Conservation (phyloP, 2,113 vertebrate species). For the Amblyopsis rosae region DNA sequence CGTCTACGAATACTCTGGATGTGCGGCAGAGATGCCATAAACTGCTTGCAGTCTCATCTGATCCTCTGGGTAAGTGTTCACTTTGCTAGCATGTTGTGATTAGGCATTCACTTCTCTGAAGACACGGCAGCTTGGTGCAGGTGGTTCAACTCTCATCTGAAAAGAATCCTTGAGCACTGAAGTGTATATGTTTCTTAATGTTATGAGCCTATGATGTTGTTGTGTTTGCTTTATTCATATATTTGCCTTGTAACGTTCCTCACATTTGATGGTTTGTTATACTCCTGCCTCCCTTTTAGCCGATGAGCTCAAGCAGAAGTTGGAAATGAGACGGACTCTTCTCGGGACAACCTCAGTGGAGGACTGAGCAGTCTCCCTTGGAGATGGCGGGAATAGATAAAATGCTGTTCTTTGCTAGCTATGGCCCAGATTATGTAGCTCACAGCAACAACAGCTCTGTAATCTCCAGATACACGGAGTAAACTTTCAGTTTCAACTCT, state of each 20-base stretch:
- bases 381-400: not conserved
- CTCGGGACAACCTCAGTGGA: not conserved
- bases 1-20: not conserved
- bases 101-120: not conserved
- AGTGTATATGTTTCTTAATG: not conserved
- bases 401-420: not conserved
- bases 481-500: not conserved
- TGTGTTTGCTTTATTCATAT: no score
- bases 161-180: not conserved
- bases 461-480: not conserved
- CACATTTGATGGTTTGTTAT: not conserved
- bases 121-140: no score
- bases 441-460: not conserved
- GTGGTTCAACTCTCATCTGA: no score
- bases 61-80: constrained; percentile 20
- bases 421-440: not conserved
- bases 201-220: not conserved
- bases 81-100: not conserved
- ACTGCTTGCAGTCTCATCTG: not conserved
- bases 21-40: not conserved
- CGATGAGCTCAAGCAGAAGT: constrained; percentile 70
- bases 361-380: no score
- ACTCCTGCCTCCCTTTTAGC: not conserved
- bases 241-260: no score
- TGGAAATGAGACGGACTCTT: constrained; percentile 45